A percentile compares a stretch with the other conserved stretches of the same genome.
These are phyloP conservation scores for Melanerpes aurifrons DNA, from an alignment of 2,113 vertebrate species.

Conservation along the genomic window DNA sequence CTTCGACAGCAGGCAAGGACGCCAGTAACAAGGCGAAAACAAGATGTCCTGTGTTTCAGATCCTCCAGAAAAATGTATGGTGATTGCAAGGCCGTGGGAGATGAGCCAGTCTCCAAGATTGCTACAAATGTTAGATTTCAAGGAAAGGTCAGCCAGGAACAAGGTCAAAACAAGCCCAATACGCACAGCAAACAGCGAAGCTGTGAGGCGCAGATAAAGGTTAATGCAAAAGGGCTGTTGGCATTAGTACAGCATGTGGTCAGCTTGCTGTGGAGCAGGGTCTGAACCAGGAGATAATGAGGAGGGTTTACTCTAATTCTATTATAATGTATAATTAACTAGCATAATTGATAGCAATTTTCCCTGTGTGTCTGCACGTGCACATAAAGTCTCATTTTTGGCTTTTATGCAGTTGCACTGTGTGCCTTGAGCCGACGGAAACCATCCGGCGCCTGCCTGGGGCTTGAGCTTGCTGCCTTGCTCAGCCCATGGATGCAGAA, in stretches of 20 bases:
- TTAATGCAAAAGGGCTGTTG: slow-evolving; percentile 32
- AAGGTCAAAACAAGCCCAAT: slow-evolving; percentile 20
- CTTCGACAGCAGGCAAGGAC: neutral
- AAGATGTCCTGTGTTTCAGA: neutral
- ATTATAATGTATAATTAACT: slow-evolving; percentile 67
- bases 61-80: neutral
- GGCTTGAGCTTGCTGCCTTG: neutral
- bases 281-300: slow-evolving; percentile 33
- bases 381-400: slow-evolving; percentile 18
- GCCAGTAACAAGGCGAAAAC: neutral
- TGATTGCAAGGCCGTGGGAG: neutral
- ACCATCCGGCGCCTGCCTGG: rapidly evolving
- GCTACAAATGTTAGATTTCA: slow-evolving; percentile 47
- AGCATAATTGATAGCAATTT: slow-evolving; percentile 65
- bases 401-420: slow-evolving; percentile 13
- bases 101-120: slow-evolving; percentile 43
- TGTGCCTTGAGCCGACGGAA: neutral
- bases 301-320: slow-evolving; percentile 57
- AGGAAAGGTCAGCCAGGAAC: slow-evolving; percentile 40
- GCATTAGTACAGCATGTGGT: slow-evolving; percentile 37
- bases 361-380: neutral
- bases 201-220: slow-evolving; percentile 22
- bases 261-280: slow-evolving; percentile 29
- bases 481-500: neutral
- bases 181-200: neutral